Conservation (phyloP, 2,113 vertebrate species). For the Callionymus lyra region DNA sequence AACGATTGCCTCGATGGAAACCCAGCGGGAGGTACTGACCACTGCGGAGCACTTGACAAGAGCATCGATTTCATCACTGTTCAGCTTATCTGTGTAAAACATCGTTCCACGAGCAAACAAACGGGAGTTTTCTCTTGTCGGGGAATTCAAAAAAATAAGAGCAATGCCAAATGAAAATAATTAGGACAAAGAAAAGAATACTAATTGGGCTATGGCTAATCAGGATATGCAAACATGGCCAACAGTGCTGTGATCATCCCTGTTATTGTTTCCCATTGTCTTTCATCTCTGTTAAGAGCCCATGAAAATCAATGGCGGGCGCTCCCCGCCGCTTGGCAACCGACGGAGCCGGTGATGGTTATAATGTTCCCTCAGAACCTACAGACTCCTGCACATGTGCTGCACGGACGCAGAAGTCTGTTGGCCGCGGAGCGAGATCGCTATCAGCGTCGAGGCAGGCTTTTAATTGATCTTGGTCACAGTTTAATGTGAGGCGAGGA, state of each 20-base stretch:
- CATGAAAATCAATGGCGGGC: constrained; percentile 63
- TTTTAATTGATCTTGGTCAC: constrained; percentile 77
- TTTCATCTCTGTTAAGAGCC: constrained; percentile 61
- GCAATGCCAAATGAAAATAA: constrained; percentile 45
- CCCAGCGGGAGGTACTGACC: too few relatives aligned
- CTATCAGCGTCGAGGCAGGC: constrained; percentile 53
- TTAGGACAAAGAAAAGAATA: constrained; percentile 45
- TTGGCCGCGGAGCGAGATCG: constrained; percentile 58
- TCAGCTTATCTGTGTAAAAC: too few relatives aligned
- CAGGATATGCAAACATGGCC: constrained; percentile 49
- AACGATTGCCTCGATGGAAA: too few relatives aligned
- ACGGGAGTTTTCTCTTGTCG: too few relatives aligned
- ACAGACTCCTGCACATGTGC: constrained; percentile 15
- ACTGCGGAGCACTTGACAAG: too few relatives aligned
- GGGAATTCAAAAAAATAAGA: constrained; percentile 31
- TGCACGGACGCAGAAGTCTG: constrained; percentile 34
- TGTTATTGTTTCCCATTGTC: constrained; percentile 69
- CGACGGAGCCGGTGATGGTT: constrained; percentile 38
- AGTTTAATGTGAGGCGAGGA: constrained; percentile 68
- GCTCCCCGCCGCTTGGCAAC: constrained; percentile 55
- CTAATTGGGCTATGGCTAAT: constrained; percentile 55
- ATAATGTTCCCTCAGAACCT: constrained; percentile 21
- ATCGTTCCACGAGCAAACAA: too few relatives aligned
- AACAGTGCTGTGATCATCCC: constrained; percentile 57
- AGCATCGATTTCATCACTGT: too few relatives aligned